Evolutionary conservation across 2,113 vertebrate species (phyloP).

Genomic region (Tylochromis polylepis): DNA sequence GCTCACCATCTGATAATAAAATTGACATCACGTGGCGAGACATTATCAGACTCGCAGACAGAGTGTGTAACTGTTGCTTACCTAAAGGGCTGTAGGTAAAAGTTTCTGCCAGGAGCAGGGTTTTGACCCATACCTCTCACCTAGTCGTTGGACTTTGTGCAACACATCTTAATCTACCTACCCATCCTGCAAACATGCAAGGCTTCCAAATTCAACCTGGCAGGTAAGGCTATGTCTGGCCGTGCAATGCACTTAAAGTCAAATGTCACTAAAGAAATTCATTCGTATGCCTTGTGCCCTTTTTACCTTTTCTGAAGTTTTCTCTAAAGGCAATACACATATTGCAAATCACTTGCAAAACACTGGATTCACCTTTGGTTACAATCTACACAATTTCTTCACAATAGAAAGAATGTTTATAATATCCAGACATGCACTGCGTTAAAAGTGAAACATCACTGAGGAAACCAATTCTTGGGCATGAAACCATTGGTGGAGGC

Average conservation of each 20-base stretch:
- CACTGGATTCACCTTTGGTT: background rate
- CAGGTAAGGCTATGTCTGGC: background rate
- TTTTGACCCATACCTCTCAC: constrained; percentile 83
- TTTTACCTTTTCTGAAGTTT: background rate
- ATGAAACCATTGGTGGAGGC: background rate
- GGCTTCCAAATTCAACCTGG: background rate
- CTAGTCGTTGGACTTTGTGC: background rate
- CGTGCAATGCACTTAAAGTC: background rate
- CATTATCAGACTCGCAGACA: rapidly evolving
- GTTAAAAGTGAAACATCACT: background rate
- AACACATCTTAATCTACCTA: background rate
- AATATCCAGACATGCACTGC: background rate
- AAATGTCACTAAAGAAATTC: background rate
- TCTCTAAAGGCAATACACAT: background rate
- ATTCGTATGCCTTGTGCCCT: background rate
- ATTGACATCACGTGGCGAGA: background rate
- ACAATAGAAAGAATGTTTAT: background rate
- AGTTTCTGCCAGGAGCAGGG: constrained; percentile 77
- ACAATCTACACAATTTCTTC: background rate
- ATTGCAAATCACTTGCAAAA: background rate
- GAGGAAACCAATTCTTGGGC: background rate
- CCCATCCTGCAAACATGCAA: background rate
- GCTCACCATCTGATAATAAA: background rate
- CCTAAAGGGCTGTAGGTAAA: background rate
- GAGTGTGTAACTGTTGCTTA: background rate